Conservation (phyloP, 2,113 vertebrate species). For the Apodemus speciosus region DNA sequence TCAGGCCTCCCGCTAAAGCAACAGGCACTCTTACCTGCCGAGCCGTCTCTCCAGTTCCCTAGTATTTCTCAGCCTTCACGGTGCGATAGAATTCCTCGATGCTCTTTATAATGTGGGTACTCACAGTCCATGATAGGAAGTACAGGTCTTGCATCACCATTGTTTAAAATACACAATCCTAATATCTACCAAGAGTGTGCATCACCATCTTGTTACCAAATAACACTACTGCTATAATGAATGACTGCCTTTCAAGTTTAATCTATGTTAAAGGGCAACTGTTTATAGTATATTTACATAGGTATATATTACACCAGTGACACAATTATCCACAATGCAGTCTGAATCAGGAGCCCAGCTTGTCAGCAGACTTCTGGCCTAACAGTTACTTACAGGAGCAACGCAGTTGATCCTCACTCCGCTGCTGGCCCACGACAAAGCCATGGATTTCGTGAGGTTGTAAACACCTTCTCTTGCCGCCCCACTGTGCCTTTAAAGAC, state of each 20-base stretch:
- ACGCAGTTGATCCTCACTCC: slow-evolving; percentile 93
- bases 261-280: neutral
- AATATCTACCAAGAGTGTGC: neutral
- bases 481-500: slow-evolving; percentile 89
- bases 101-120: slow-evolving; percentile 36
- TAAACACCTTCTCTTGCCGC: slow-evolving; percentile 94
- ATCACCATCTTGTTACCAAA: neutral
- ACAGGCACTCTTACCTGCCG: neutral
- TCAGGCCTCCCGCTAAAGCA: neutral
- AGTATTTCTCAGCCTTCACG: neutral
- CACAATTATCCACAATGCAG: neutral
- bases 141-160: neutral
- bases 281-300: neutral
- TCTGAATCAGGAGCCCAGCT: neutral
- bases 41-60: neutral
- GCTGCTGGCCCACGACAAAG: slow-evolving; percentile 92
- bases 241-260: neutral
- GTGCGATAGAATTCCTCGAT: neutral
- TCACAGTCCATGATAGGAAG: neutral
- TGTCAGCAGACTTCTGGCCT: neutral
- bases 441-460: slow-evolving; percentile 92
- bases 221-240: neutral
- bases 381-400: slow-evolving; percentile 88
- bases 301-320: neutral
- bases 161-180: neutral